Conservation (phyloP, 2,888 invertebrate species). For the Atethmia centrago region DNA sequence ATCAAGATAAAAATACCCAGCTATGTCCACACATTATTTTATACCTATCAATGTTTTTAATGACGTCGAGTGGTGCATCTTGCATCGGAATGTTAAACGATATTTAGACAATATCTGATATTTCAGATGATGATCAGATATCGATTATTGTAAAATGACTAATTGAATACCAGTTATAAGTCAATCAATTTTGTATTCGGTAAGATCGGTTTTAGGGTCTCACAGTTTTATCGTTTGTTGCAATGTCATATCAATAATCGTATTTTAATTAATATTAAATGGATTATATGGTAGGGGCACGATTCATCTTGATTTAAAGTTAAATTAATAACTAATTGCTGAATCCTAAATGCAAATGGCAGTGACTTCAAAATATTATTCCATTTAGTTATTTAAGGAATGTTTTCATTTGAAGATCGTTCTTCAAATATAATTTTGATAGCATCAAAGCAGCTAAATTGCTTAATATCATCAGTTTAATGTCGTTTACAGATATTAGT, state of each 20-base stretch:
- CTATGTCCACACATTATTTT: not conserved
- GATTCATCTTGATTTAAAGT: constrained; percentile 24
- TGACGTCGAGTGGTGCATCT: not conserved
- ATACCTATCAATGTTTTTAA: not conserved
- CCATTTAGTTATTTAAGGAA: constrained; percentile 37
- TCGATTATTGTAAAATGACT: constrained; percentile 39
- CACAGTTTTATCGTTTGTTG: not conserved
- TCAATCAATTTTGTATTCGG: constrained; percentile 40
- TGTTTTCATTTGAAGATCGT: constrained; percentile 45
- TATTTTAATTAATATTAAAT: constrained; percentile 26
- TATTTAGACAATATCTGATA: constrained; percentile 31
- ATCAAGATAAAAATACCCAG: not conserved
- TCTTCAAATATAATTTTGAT: constrained; percentile 40
- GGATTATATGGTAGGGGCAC: not conserved
- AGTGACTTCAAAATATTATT: constrained; percentile 31
- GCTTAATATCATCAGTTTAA: constrained; percentile 36
- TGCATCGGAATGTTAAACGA: constrained; percentile 20
- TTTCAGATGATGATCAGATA: constrained; percentile 30
- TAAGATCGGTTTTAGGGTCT: constrained; percentile 26
- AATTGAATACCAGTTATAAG: constrained; percentile 30
- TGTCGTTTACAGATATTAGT: constrained; percentile 40
- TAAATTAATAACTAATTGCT: constrained; percentile 31
- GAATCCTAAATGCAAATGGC: constrained; percentile 26
- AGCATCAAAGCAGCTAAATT: constrained; percentile 45
- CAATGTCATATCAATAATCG: constrained; percentile 26